phyloP scores from a whole-genome alignment of 2,797 vertebrate genomes.

The Amblyraja radiata region DNA sequence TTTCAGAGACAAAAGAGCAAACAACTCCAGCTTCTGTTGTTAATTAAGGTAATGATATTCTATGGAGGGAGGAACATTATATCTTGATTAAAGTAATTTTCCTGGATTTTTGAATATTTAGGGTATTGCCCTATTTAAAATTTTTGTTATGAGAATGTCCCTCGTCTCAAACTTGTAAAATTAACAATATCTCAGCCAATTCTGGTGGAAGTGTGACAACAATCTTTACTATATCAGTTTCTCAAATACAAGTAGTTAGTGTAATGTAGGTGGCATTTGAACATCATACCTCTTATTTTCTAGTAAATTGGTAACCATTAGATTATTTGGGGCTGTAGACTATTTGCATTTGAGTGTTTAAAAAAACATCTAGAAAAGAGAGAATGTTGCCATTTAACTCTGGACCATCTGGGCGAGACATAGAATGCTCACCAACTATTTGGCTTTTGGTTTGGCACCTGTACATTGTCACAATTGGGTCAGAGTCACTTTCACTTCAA shows the following conservation, averaged over 20 bases:
- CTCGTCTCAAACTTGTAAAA: no score
- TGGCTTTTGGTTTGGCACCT: background rate
- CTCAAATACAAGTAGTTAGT: background rate
- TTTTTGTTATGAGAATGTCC: no score
- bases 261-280: background rate
- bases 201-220: no score
- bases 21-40: no score
- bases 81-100: no score
- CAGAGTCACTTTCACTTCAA: slow-evolving; percentile 19
- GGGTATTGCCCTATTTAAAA: no score
- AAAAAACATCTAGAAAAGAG: background rate
- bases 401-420: background rate
- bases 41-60: no score
- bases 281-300: background rate
- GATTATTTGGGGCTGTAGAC: slow-evolving; percentile 9
- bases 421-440: background rate
- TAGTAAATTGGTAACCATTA: background rate
- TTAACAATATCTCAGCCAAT: no score
- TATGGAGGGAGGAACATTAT: no score
- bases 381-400: background rate
- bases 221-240: no score
- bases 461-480: background rate
- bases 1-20: background rate
- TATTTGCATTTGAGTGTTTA: background rate
- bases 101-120: no score